Evolutionary conservation across 1,140 invertebrate species (phyloP).

Genomic region (Heliothis subflexa): DNA sequence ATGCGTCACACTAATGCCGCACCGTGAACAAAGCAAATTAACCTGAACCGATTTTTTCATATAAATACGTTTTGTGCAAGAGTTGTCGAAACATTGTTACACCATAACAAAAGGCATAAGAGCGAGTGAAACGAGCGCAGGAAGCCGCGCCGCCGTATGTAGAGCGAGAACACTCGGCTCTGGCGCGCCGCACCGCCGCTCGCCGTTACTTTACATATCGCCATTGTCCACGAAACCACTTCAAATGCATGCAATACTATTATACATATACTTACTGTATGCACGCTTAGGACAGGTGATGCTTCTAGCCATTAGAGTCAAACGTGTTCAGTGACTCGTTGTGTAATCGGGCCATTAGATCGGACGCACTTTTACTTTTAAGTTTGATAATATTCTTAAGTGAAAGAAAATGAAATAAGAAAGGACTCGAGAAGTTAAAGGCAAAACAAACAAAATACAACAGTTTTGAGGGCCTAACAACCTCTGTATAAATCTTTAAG

Average conservation of each 20-base stretch:
- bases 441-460: no score
- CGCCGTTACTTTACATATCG: not conserved
- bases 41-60: not conserved
- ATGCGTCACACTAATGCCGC: not conserved
- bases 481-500: no score
- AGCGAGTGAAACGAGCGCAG: slow-evolving; percentile 28
- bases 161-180: slow-evolving; percentile 6
- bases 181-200: not conserved
- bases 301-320: no score
- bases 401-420: no score
- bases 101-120: slow-evolving; percentile 23
- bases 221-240: not conserved
- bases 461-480: no score
- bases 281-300: no score
- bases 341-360: no score
- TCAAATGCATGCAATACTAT: not conserved
- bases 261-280: no score
- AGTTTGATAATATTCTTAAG: no score
- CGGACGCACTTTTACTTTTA: no score
- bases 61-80: not conserved
- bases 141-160: slow-evolving; percentile 24
- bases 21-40: slow-evolving; percentile 17
- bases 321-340: no score
- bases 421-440: no score
- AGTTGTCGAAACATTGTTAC: slow-evolving; percentile 24